Percentiles rank a stretch among this genome's conserved stretches.
phyloP scores from a whole-genome alignment of 2,888 invertebrate genomes.

The Brenthis ino region DNA sequence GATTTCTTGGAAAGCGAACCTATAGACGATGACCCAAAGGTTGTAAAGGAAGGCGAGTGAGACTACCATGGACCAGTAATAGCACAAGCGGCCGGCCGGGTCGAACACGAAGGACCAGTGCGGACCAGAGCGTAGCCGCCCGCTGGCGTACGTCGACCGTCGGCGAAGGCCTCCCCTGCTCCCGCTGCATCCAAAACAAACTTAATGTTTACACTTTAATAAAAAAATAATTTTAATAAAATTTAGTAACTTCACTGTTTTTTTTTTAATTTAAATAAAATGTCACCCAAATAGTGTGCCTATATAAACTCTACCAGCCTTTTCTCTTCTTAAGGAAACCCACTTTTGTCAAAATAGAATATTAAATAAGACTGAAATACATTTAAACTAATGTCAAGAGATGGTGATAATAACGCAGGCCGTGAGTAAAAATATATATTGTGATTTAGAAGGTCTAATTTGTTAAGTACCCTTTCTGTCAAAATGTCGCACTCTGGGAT shows the following conservation, averaged over 20 bases:
- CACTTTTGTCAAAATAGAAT: too few relatives aligned
- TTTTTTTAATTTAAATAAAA: too few relatives aligned
- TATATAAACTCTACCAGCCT: too few relatives aligned
- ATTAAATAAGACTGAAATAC: too few relatives aligned
- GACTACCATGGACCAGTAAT: constrained; percentile 98
- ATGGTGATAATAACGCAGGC: too few relatives aligned
- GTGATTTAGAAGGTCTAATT: too few relatives aligned
- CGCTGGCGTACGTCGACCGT: constrained; percentile 83
- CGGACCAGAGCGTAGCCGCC: constrained; percentile 85
- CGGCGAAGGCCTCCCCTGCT: constrained; percentile 79
- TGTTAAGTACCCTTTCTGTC: too few relatives aligned
- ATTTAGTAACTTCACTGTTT: not conserved
- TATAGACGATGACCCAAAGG: constrained; percentile 99
- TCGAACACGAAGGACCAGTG: constrained; percentile 99
- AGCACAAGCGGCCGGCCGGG: constrained; percentile 97
- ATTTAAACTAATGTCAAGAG: too few relatives aligned
- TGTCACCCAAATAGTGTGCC: too few relatives aligned
- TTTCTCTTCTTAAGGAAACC: too few relatives aligned
- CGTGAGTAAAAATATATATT: too few relatives aligned
- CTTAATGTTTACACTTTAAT: not conserved
- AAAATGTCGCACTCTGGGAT: too few relatives aligned
- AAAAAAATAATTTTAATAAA: not conserved
- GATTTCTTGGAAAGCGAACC: constrained; percentile 99
- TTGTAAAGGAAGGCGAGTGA: constrained; percentile 98
- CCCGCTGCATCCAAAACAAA: constrained; percentile 55